Evolutionary conservation across 2,113 vertebrate genomes (phyloP), one percentile per base, ranked within the genome.

Genomic region (Phrynosoma platyrhinos): DNA sequence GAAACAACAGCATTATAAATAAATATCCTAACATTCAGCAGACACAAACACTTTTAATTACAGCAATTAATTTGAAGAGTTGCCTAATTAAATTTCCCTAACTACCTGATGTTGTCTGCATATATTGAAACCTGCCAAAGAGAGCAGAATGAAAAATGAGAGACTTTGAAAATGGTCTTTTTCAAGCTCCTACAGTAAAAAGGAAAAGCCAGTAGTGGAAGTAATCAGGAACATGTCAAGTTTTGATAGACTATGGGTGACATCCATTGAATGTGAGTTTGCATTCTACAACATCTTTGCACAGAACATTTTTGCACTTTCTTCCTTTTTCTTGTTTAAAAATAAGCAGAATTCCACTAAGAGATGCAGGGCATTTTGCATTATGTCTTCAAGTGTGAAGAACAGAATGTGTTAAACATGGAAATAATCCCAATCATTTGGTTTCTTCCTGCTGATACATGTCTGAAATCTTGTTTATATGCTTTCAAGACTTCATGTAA

Each of bases 41-140:
- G 74, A 92, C 88, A 91, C 76, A 92, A 95, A 88, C 86, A 90
- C 91, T 92, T 82, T 92, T 96, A 95, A 96, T 96, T 91, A 93
- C 87, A 93, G 92, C 21, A 78, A 94, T 92, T 96, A 95, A 95
- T 96, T 93, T 96, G 92, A 83, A 80, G 84, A 27, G 32, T 96
- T 89, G 91, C 86, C 87, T 96, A 96, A 95, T 96, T 95, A 95
- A 94, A 84, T 88, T 93, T 95, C 36, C 62, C 53, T 91, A 91
- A 86, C 78, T 30, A 92, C 88, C 93, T 90, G 91, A 83, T 92
- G 84, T 85, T 82, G 66, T 83, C 95, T 94, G 79, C 64, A 81
- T 91, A 78, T 83, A 94, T 92, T 93, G 83, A 95, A 93, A 92
- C 90, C 83, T 90, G 75, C 0, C 92, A 90, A 92, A 82, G 86